Evolutionary conservation across 2,113 vertebrate genomes (phyloP).

Genomic region (Lepus americanus): DNA sequence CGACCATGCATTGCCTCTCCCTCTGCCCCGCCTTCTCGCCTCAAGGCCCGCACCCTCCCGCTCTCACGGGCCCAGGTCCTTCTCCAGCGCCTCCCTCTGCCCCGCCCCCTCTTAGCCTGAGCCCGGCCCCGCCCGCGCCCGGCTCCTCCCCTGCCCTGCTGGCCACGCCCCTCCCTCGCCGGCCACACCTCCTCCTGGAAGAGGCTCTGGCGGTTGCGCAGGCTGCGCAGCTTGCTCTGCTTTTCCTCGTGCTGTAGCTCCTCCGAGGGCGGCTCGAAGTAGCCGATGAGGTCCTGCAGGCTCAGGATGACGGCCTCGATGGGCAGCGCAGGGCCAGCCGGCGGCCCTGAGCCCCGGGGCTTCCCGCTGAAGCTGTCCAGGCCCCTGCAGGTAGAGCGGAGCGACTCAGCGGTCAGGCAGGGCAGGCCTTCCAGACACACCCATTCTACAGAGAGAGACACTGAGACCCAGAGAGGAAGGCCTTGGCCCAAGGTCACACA

Average conservation of each 20-base stretch:
- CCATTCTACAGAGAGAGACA: not conserved
- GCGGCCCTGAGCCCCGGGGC: slow-evolving; percentile 87
- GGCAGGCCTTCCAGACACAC: not conserved
- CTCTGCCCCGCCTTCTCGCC: not conserved
- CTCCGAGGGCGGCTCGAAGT: slow-evolving; percentile 94
- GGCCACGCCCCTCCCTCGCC: fast-evolving
- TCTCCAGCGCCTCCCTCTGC: not conserved
- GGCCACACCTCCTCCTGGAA: slow-evolving; percentile 94
- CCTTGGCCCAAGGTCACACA: not conserved
- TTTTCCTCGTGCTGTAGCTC: slow-evolving; percentile 96
- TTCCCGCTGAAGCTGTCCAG: slow-evolving; percentile 93
- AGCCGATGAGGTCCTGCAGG: slow-evolving; percentile 95
- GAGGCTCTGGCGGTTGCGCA: slow-evolving; percentile 95
- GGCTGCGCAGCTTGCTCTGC: slow-evolving; percentile 94
- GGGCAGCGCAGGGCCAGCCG: slow-evolving; percentile 88
- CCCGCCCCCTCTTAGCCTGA: fast-evolving
- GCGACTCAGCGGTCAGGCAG: not conserved
- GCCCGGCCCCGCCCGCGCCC: fast-evolving
- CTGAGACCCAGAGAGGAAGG: not conserved
- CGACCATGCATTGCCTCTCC: fast-evolving
- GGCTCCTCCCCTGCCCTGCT: not conserved
- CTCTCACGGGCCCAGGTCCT: fast-evolving
- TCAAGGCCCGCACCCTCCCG: fast-evolving
- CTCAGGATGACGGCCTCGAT: slow-evolving; percentile 93
- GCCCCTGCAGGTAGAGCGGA: slow-evolving; percentile 84